Base-by-base conservation (phyloP, 2,797 vertebrate species). In the Coregonus ussuriensis region DNA sequence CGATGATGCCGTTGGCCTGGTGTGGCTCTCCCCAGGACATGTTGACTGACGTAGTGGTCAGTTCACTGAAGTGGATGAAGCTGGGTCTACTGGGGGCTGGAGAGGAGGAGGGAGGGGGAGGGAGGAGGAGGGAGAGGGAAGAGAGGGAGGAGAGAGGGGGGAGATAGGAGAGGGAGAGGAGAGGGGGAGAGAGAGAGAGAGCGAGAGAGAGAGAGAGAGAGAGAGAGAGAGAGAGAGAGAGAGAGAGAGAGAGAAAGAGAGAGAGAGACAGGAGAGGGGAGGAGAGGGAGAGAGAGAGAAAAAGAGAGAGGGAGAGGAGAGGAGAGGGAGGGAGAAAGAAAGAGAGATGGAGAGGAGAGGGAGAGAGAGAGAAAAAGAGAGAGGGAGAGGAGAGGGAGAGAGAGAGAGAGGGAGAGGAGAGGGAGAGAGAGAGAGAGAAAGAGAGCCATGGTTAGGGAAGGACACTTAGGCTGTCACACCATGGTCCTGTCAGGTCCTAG, bases 1-100 rank as follows among this genome's bases (percentile, higher is more conserved):
- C 95, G 0, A 97, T 93, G 84, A 96, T 15, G 0, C 96, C 96
- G 0, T 97, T 97, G 87, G 96, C 95, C 82, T 94, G 94, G 0
- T 79, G 85, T 0, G 96, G 96, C 0, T 94, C 93, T 33, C 94
- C 96, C 96, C 96, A 97, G 75, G 96, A 97, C 87, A 97, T 94
- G 0, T 97, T 97, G 85, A 97, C 96, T 0, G 96, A 96, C 0
- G 95, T 96, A 15, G 96, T 97, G 88, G 96, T 96, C 88, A 97
- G 91, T 78, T 97, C 96, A 1, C 95, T 96, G 90, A 97, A 97
- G 35, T 91, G 93, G 89, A 97, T 95, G 0, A 93, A 91, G 81
- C 93, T 88, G 0, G 96, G 96, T 7, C 94, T 91, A 0, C 96
- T 97, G 89, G 95, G 96, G 3, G 97, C 98, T 99, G 91, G 83